Base-by-base conservation (phyloP, 2,797 vertebrate species). In the Anomalospiza imberbis region DNA sequence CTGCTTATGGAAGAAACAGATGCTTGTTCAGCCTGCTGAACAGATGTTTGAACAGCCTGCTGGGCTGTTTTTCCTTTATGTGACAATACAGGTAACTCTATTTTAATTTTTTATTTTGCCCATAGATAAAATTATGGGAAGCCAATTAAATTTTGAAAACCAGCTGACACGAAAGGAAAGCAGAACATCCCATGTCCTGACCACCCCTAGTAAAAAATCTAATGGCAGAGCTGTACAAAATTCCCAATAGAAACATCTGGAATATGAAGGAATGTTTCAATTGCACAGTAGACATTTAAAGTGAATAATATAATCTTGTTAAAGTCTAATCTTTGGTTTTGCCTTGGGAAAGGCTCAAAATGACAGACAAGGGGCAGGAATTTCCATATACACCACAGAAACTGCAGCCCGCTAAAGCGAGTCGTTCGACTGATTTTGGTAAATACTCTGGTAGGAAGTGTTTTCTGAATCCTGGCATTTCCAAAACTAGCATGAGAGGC, bases 291-390 rank as follows among this genome's bases (percentile, higher is more conserved):
- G 78, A 87, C 14, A 62, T 68, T 66, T 66, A 89, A 95, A 91
- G 73, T 77, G 44, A 93, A 9, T 51, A 89, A 16, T 38, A 54
- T 26, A 7, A 55, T 51, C 67, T 77, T 21, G 12, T 54, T 67
- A 61, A 80, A 88, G 6, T 79, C 75, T 91, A 74, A 67, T 91
- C 90, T 96, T 95, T 97, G 94, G 89, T 90, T 95, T 72, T 51
- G 82, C 71, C 92, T 91, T 45, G n/a, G 63, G 42, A 83, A 88
- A 86, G 75, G 74, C 75, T 89, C 58, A 48, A 45, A 88, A 85
- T 45, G 72, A 91, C 19, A 70, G 32, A 38, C 26, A 68, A 84
- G 50, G 70, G 88, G 47, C 31, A 63, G 66, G 53, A 87, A 74
- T 50, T 77, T 45, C 78, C 53, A 62, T 13, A 31, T 4, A 61